A percentile compares a stretch with the other conserved stretches of the same genome.
phyloP scores from a whole-genome alignment of 2,113 vertebrate species.

The Pteruthius melanotis region DNA sequence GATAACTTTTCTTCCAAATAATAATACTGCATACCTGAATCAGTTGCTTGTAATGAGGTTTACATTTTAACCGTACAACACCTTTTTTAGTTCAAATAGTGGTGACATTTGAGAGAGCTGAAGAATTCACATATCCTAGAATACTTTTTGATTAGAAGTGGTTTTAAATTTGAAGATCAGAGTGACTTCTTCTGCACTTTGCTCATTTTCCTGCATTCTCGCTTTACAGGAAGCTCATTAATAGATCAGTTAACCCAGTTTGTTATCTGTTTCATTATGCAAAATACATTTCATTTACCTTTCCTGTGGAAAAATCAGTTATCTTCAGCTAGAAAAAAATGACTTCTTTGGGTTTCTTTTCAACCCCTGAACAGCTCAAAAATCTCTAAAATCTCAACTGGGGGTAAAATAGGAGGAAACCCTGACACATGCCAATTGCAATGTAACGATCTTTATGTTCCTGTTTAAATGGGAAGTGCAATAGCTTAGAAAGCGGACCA shows the following conservation, averaged over 20 bases:
- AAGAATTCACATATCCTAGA: conserved; percentile 36
- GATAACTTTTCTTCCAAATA: background rate
- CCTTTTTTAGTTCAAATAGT: conserved; percentile 52
- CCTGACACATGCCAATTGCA: conserved; percentile 72
- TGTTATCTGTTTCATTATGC: conserved; percentile 80
- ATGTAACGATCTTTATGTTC: conserved; percentile 76
- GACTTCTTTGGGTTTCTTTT: conserved; percentile 73
- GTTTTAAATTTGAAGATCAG: conserved; percentile 75
- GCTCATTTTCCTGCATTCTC: conserved; percentile 46
- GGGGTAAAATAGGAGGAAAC: conserved; percentile 70
- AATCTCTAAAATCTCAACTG: conserved; percentile 78
- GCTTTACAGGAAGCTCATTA: conserved; percentile 78
- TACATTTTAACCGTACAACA: conserved; percentile 4
- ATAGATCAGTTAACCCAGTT: conserved; percentile 72
- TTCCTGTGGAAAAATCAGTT: conserved; percentile 68
- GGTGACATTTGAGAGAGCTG: background rate
- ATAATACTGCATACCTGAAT: background rate
- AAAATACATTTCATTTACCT: conserved; percentile 79
- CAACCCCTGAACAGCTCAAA: conserved; percentile 64
- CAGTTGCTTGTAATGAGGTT: conserved; percentile 42
- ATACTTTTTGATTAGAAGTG: conserved; percentile 74
- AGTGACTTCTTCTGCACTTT: conserved; percentile 62
- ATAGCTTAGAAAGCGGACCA: conserved; percentile 72
- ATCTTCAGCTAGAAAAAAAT: conserved; percentile 73
- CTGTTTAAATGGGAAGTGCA: conserved; percentile 66